A percentile compares a stretch with the other conserved stretches of the same genome.
Conservation (phyloP, 2,888 invertebrate species). For the Polymixis flavicincta region DNA sequence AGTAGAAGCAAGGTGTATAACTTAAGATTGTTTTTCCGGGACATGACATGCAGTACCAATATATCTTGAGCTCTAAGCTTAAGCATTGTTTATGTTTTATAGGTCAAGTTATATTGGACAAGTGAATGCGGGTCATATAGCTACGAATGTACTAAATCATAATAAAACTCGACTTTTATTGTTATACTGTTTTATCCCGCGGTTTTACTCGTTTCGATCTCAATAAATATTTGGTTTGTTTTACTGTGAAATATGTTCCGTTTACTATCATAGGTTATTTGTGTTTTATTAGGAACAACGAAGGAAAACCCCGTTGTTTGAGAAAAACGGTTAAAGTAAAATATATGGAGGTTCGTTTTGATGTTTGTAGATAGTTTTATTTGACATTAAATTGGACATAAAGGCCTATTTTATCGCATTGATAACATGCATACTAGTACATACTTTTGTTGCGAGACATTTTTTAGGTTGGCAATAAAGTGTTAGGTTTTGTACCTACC, state of each 20-base stretch:
- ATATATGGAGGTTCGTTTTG: constrained; percentile 35
- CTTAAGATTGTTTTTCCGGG: constrained; percentile 62
- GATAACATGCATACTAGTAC: constrained; percentile 24
- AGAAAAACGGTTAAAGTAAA: constrained; percentile 41
- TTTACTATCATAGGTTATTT: constrained; percentile 50
- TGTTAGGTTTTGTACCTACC: neutral
- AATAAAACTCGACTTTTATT: constrained; percentile 76
- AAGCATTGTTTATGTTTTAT: constrained; percentile 29
- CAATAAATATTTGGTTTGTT: constrained; percentile 66
- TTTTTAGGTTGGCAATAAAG: neutral
- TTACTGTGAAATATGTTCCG: constrained; percentile 46
- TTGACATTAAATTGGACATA: constrained; percentile 28
- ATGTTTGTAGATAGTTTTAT: constrained; percentile 47
- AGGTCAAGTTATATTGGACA: constrained; percentile 63
- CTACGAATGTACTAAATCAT: constrained; percentile 73
- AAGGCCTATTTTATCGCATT: constrained; percentile 15
- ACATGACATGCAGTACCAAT: constrained; percentile 69
- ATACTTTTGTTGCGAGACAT: neutral
- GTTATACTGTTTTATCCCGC: constrained; percentile 62
- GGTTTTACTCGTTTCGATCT: constrained; percentile 62
- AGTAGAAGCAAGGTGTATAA: constrained; percentile 46
- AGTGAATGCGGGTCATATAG: constrained; percentile 64
- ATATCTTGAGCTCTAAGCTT: constrained; percentile 56
- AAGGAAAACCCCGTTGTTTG: constrained; percentile 26
- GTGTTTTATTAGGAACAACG: constrained; percentile 50